Percentiles rank a stretch among this genome's conserved stretches.
These are phyloP conservation scores for Drosophila punjabiensis DNA, from an alignment of 1,140 invertebrate species.

Conservation along the genomic window DNA sequence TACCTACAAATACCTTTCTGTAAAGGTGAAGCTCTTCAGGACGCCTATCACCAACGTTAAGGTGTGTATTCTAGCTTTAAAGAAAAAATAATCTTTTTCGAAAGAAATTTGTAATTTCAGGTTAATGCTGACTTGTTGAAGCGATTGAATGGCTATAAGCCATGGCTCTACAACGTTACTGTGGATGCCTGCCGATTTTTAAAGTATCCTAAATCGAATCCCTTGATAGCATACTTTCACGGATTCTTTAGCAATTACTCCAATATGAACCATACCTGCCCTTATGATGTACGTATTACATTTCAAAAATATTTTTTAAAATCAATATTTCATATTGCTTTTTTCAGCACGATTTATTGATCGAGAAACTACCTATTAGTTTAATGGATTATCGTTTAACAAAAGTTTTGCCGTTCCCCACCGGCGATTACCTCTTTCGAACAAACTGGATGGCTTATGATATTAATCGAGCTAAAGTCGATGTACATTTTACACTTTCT, in stretches of 20 bases:
- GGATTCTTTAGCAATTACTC: not conserved
- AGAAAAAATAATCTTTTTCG: not conserved
- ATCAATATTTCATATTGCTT: no score
- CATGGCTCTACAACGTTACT: conserved; percentile 31
- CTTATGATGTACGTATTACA: not conserved
- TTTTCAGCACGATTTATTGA: not conserved
- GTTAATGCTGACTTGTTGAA: conserved; percentile 9
- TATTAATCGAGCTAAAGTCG: not conserved
- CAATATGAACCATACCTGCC: conserved; percentile 21
- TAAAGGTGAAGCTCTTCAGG: not conserved
- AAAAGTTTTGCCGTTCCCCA: not conserved
- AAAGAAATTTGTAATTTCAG: not conserved
- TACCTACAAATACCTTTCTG: conserved; percentile 25
- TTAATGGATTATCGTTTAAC: not conserved
- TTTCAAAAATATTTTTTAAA: no score
- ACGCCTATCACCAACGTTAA: not conserved
- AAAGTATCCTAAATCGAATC: conserved; percentile 3
- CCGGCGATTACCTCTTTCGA: conserved; percentile 4
- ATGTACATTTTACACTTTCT: conserved; percentile 1
- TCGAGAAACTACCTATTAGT: not conserved
- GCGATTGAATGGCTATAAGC: conserved; percentile 11
- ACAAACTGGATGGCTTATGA: conserved; percentile 9
- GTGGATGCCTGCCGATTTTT: conserved; percentile 24
- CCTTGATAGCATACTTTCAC: not conserved
- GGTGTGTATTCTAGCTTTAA: not conserved